Conservation (phyloP, 2,113 vertebrate species). For the Tonatia bakeri region DNA sequence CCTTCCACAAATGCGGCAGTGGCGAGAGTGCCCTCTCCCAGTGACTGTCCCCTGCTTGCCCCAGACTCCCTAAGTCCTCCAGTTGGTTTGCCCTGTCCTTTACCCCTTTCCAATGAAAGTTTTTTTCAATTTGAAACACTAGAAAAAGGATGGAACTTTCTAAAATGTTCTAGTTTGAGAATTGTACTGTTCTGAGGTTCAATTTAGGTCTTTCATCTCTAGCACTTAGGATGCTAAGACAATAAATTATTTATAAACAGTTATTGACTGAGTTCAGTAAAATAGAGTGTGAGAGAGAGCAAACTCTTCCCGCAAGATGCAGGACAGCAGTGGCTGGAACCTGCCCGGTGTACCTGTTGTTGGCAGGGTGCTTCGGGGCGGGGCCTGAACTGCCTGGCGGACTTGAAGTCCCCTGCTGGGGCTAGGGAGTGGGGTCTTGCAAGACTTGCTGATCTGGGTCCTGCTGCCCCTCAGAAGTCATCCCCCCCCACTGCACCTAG, state of each 20-base stretch:
- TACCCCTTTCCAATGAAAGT: constrained; percentile 4
- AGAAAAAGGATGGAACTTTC: background rate
- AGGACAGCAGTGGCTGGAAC: background rate
- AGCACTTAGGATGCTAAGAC: constrained; percentile 37
- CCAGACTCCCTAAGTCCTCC: background rate
- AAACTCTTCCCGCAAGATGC: background rate
- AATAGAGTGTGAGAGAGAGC: background rate
- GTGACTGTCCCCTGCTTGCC: background rate
- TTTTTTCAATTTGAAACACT: constrained; percentile 21
- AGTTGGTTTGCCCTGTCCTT: constrained; percentile 38
- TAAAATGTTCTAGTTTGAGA: constrained; percentile 25
- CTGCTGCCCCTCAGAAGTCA: background rate
- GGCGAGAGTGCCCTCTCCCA: background rate
- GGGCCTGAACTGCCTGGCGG: background rate
- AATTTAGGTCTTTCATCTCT: constrained; percentile 29
- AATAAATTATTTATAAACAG: constrained; percentile 55
- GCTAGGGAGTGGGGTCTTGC: background rate
- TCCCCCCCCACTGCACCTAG: background rate
- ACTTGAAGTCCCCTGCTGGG: no score
- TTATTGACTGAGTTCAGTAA: constrained; percentile 35
- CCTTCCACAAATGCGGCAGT: background rate
- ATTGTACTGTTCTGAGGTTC: background rate
- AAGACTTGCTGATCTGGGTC: background rate
- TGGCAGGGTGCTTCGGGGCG: background rate
- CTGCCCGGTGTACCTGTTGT: background rate